Conservation (phyloP, 2,113 vertebrate species). For the Penelope pileata region DNA sequence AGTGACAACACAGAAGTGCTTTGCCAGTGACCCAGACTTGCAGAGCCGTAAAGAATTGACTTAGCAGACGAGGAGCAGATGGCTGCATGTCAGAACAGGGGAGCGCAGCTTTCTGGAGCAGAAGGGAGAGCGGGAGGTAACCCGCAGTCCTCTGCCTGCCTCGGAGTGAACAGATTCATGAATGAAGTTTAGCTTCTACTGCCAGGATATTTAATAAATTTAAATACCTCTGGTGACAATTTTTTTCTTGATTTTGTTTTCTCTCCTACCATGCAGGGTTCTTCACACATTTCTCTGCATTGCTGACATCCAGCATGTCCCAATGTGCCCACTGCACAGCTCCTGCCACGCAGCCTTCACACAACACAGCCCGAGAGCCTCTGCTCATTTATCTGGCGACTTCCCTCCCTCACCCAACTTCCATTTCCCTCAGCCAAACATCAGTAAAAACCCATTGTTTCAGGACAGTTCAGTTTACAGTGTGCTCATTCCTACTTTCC, state of each 20-base stretch:
- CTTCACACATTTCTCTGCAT: neutral
- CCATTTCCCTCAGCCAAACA: neutral
- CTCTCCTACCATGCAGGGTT: fast-evolving
- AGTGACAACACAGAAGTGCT: neutral
- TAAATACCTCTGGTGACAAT: neutral
- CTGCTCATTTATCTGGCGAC: neutral
- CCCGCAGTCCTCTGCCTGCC: neutral
- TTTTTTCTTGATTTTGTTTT: neutral
- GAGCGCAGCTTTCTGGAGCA: neutral
- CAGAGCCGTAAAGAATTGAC: neutral
- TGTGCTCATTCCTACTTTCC: neutral
- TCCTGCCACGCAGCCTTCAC: neutral
- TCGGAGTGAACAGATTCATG: neutral
- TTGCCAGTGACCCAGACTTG: neutral
- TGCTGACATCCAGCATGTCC: neutral
- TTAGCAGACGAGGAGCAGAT: neutral
- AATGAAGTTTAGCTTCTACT: neutral
- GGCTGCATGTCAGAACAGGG: neutral
- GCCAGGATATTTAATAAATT: neutral
- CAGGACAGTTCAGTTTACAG: fast-evolving
- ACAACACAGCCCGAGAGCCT: fast-evolving
- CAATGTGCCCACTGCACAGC: neutral
- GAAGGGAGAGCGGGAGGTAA: neutral
- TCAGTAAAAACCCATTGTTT: neutral
- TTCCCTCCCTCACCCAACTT: neutral